A percentile compares a stretch with the other conserved stretches of the same genome.
phyloP scores from a whole-genome alignment of 2,888 invertebrate species.

The Drosophila vallismaia region DNA sequence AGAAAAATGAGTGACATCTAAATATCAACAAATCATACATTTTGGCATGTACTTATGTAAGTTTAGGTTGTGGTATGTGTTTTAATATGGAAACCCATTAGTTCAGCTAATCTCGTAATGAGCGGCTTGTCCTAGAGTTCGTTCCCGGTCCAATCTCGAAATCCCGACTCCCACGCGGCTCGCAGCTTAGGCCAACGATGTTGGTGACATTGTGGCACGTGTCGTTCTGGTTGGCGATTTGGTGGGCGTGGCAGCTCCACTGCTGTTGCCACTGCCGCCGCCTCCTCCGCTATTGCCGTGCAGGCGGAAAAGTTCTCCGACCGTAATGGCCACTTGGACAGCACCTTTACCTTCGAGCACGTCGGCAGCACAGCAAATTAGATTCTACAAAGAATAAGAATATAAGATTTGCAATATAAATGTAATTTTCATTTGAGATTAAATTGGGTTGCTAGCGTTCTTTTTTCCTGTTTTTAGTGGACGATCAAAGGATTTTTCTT shows the following conservation, averaged over 20 bases:
- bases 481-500: not conserved
- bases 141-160: too few species aligned
- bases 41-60: conserved; percentile 54
- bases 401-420: conserved; percentile 83
- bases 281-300: conserved; percentile 82
- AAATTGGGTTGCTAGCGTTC: not conserved
- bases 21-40: conserved; percentile 64
- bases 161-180: not conserved
- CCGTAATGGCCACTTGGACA: conserved; percentile 94
- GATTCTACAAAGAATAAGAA: conserved; percentile 85
- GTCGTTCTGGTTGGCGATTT: conserved; percentile 81
- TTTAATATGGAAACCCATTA: conserved; percentile 60
- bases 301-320: conserved; percentile 91
- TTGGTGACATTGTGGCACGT: conserved; percentile 80
- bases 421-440: conserved; percentile 11
- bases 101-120: conserved; percentile 45
- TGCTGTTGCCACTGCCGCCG: conserved; percentile 61
- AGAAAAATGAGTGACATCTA: conserved; percentile 39
- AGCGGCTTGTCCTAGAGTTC: conserved; percentile 18
- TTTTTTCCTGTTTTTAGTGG: not conserved
- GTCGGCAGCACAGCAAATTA: conserved; percentile 95
- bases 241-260: conserved; percentile 68
- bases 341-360: conserved; percentile 95
- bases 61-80: conserved; percentile 46
- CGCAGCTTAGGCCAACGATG: conserved; percentile 75